Evolutionary conservation across 2,797 vertebrate species (phyloP), one percentile per base, ranked within the genome.

Genomic region (Tamandua tetradactyla): DNA sequence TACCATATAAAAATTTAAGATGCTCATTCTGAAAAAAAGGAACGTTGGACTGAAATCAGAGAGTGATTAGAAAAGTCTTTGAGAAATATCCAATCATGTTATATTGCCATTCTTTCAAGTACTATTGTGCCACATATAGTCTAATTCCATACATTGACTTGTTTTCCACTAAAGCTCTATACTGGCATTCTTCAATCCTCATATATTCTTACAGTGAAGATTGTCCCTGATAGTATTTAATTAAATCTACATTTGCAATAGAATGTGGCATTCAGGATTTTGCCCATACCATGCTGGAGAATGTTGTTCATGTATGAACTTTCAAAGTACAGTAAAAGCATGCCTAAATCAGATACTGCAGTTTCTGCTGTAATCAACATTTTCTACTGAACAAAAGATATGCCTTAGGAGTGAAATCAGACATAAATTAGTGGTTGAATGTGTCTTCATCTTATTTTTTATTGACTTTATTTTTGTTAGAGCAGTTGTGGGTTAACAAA

Each of bases 251-350:
- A 5, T 14, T 42, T 37, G 57, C 62, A 91, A 75, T 10, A 78
- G 20, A 3, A 68, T 49, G 61, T 81, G 68, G 47, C 32, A 66
- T 64, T 44, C 27, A 82, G 30, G 12, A 30, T 64, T 64, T 82
- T 30, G 18, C 20, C 17, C 14, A 32, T 27, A 44, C 10, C 59
- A 11, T 18, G 61, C 12, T 64, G 57, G 49, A 92, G 96, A 87
- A 9, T 55, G 22, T 87, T 52, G 44, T 40, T 61, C n/a, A 52
- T 82, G 82, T 0, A 9, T 86, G 22, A 74, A 37, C 87, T 91
- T 89, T 81, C 62, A 14, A 96, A 94, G 23, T 30, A 3, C 68
- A 92, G 5, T 80, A 92, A 75, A 94, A 93, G n/a, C 47, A 81
- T 37, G 7, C 44, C 32, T 14, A 64, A 47, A 35, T 18, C 22